These are phyloP conservation scores for Graptemys geographica DNA, from an alignment of 2,797 vertebrate genomes.

Conservation along the genomic window DNA sequence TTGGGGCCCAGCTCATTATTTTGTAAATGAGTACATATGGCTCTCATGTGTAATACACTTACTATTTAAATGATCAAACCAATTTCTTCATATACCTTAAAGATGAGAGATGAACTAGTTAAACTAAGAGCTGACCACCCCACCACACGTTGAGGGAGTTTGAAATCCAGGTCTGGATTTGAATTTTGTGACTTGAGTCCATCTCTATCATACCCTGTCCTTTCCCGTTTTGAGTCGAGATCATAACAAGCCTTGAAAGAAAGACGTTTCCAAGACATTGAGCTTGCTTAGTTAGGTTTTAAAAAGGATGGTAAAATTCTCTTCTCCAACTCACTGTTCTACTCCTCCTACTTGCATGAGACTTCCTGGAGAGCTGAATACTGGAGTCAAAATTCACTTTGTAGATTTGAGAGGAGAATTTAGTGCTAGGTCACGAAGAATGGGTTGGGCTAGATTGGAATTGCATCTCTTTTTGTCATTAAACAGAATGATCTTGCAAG, in stretches of 20 bases:
- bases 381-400: background rate
- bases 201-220: too few species aligned
- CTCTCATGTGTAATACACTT: constrained; percentile 38
- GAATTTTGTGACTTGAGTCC: background rate
- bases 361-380: background rate
- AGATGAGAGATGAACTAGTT: background rate
- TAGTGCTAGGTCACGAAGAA: fast-evolving
- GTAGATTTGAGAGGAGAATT: background rate
- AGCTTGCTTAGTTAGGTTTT: fast-evolving
- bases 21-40: background rate
- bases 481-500: too few species aligned
- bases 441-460: background rate
- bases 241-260: background rate
- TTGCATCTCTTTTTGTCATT: background rate
- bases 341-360: background rate
- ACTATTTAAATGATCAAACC: constrained; percentile 32
- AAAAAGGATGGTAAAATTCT: background rate
- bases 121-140: background rate
- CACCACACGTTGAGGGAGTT: background rate
- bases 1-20: constrained; percentile 45
- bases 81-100: background rate
- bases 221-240: background rate
- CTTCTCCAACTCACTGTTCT: background rate
- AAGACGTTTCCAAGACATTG: background rate
- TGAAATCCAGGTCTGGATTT: background rate